Conservation (phyloP, 2,797 vertebrate species). For the Spheniscus humboldti region DNA sequence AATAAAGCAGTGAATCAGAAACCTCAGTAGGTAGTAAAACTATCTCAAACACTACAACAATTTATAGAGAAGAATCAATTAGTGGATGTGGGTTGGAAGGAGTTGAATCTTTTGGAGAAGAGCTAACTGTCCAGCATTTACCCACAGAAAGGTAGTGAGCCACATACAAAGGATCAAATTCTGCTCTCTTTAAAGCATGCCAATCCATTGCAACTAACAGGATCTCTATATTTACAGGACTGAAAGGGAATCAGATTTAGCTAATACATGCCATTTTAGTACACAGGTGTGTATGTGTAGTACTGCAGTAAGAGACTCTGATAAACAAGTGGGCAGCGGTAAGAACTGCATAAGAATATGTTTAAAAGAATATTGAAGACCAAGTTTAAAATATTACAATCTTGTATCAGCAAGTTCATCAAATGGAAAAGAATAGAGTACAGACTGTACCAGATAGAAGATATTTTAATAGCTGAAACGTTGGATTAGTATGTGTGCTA, state of each 20-base stretch:
- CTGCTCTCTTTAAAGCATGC: neutral
- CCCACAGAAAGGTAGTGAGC: neutral
- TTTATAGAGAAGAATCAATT: neutral
- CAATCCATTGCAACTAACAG: neutral
- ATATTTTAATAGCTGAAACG: neutral
- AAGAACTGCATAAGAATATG: neutral
- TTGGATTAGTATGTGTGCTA: neutral
- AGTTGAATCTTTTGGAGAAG: neutral
- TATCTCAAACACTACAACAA: neutral
- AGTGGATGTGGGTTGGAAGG: neutral
- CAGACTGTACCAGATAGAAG: neutral
- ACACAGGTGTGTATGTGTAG: too few species aligned
- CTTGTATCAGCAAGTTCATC: neutral
- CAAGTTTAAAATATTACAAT: neutral
- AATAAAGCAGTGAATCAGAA: constrained; percentile 26
- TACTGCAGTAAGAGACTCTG: neutral
- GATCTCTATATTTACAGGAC: neutral
- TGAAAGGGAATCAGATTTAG: neutral
- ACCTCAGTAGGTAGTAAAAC: neutral
- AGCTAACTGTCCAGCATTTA: neutral
- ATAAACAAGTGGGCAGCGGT: neutral
- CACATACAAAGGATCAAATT: neutral
- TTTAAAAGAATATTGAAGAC: neutral
- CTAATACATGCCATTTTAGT: neutral
- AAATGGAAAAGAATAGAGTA: neutral